phyloP scores from a whole-genome alignment of 2,113 vertebrate genomes.

The Stegastes partitus region DNA sequence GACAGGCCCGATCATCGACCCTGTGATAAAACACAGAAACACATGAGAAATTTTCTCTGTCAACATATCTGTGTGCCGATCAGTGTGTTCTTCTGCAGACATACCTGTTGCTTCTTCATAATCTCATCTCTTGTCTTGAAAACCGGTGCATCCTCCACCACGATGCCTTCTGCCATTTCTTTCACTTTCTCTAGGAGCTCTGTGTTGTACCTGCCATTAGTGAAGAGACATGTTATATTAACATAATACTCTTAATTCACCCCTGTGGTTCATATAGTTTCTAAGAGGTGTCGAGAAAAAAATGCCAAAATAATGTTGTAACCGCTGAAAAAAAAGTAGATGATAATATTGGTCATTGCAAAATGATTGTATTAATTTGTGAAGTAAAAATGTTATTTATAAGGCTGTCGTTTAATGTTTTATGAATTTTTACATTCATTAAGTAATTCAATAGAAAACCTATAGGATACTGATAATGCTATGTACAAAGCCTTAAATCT shows the following conservation, averaged over 20 bases:
- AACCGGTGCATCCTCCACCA: slow-evolving; percentile 88
- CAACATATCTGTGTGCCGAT: too few species aligned
- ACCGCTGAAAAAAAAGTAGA: too few species aligned
- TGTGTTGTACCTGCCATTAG: slow-evolving; percentile 83
- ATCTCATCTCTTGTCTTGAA: slow-evolving; percentile 92
- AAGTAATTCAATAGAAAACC: too few species aligned
- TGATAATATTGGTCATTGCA: too few species aligned
- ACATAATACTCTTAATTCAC: not conserved
- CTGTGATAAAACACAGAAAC: slow-evolving; percentile 39
- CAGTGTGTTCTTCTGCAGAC: not conserved
- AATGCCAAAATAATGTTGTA: not conserved
- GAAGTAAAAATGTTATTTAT: too few species aligned
- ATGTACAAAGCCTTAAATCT: too few species aligned
- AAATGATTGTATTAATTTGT: too few species aligned
- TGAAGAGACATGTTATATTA: not conserved
- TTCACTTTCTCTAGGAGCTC: slow-evolving; percentile 89
- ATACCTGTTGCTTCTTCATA: slow-evolving; percentile 85
- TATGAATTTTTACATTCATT: too few species aligned
- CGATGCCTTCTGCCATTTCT: slow-evolving; percentile 91
- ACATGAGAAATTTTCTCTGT: not conserved
- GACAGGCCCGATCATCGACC: slow-evolving; percentile 43
- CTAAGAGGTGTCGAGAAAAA: not conserved
- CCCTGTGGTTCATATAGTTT: not conserved
- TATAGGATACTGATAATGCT: too few species aligned
- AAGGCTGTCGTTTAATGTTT: too few species aligned